Conservation (phyloP, 2,888 invertebrate genomes). For the Panopea generosa region DNA sequence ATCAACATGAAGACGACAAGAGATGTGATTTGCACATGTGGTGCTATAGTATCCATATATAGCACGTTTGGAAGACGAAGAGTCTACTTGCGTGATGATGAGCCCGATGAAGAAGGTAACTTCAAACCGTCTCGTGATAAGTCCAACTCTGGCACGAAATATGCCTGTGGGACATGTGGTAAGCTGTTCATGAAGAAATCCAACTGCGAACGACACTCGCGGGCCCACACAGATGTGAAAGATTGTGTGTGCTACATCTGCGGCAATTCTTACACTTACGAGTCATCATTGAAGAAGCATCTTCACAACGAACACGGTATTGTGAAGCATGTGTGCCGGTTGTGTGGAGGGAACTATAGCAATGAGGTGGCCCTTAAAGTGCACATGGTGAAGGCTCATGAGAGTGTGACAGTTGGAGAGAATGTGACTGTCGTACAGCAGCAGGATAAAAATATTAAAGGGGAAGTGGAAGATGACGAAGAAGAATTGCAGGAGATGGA, state of each 20-base stretch:
- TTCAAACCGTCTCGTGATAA: constrained; percentile 23
- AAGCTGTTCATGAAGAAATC: constrained; percentile 59
- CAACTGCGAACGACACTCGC: constrained; percentile 60
- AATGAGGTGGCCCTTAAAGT: constrained; percentile 48
- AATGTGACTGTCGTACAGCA: constrained; percentile 41
- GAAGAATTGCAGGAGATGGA: constrained; percentile 33
- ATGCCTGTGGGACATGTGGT: constrained; percentile 63
- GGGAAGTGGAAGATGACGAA: constrained; percentile 14
- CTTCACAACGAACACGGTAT: constrained; percentile 55
- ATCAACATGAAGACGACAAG: constrained; percentile 49
- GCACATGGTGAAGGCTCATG: constrained; percentile 53
- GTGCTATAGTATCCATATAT: constrained; percentile 54
- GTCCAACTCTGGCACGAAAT: constrained; percentile 52
- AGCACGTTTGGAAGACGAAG: constrained; percentile 51
- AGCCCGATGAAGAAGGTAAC: constrained; percentile 45
- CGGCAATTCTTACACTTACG: constrained; percentile 48
- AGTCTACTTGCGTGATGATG: constrained; percentile 43
- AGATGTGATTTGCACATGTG: constrained; percentile 61
- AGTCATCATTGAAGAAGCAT: constrained; percentile 56
- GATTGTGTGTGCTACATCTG: constrained; percentile 46
- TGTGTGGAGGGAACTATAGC: constrained; percentile 55
- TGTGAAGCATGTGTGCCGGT: constrained; percentile 42
- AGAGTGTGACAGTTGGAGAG: constrained; percentile 34
- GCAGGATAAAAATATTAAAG: constrained; percentile 24
- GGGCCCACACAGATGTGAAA: constrained; percentile 51